Evolutionary conservation across 2,797 vertebrate genomes (phyloP), one percentile per base, ranked within the genome.

Genomic region (Myotis vivesi): DNA sequence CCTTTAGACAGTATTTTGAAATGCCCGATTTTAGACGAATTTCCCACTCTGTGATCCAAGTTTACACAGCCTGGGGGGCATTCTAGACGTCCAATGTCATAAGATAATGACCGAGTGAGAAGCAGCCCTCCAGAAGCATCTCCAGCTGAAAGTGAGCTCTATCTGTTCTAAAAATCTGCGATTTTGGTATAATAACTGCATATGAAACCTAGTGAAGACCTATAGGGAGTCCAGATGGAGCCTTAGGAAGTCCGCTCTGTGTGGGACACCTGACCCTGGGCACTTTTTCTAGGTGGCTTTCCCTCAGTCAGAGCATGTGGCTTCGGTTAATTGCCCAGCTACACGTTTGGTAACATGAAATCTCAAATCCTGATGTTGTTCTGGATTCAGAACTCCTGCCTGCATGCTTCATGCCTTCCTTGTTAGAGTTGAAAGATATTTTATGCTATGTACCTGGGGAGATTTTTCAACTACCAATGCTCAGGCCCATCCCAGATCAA

Each of bases 1-100:
- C 22, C 68, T 69, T 80, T 46, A 22, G 7, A 41, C 57, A 8
- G 64, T 44, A 30, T 82, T 93, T 89, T 89, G 62, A 71, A 94
- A 94, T 46, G 64, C 36, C 49, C 19, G 4, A 57, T 38, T 79
- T 79, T 55, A 91, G 73, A 55, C 2, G 44, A 72, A 82, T 82
- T 77, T 91, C 55, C 16, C 33, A 46, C 59, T 69, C 62, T 77
- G 38, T 53, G 57, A 76, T n/a, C 9, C 36, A 86, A 62, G 49
- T 6, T 72, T 33, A 28, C 5, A 15, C 1, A 69, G n/a, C 66
- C 66, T 64, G 20, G 41, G 41, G 41, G 55, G 88, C 28, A 23
- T 49, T 79, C 36, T 10, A 16, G 57, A 79, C 20, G 7, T 36
- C 57, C 19, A 7, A 3, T 17, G 30, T 49, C 41, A 33, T 68